These are phyloP conservation scores for Lynx canadensis DNA, from an alignment of 2,113 vertebrate species.

Conservation along the genomic window DNA sequence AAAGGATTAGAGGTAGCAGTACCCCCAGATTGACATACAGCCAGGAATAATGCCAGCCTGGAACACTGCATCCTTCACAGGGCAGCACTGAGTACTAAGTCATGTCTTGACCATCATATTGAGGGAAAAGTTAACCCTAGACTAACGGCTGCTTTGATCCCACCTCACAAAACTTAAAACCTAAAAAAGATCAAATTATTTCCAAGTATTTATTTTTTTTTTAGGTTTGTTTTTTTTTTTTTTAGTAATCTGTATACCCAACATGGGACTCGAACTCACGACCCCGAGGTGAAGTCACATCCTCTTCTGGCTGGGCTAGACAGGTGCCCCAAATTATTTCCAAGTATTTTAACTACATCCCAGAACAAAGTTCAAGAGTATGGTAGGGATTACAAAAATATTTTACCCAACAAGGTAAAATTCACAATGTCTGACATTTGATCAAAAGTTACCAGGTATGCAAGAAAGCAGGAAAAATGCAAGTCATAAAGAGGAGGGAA, in stretches of 20 bases:
- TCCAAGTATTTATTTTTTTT: neutral
- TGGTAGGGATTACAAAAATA: conserved; percentile 27
- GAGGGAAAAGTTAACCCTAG: neutral
- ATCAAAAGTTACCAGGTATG: neutral
- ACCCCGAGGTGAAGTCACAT: neutral
- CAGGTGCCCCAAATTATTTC: neutral
- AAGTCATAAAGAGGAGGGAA: neutral
- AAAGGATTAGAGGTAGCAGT: neutral
- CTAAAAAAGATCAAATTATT: neutral
- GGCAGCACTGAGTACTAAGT: neutral
- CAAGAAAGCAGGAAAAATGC: conserved; percentile 36
- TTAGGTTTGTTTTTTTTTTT: neutral
- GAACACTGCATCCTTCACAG: neutral
- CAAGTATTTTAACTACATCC: neutral
- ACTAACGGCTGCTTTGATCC: neutral
- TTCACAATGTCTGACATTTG: conserved; percentile 2
- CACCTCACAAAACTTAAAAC: neutral
- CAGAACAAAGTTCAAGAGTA: conserved; percentile 24
- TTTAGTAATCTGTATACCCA: neutral
- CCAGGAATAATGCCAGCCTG: neutral
- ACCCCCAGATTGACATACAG: neutral
- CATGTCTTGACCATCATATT: neutral
- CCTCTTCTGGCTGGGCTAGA: neutral
- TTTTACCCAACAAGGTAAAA: neutral
- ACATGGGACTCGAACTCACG: neutral